phyloP scores from a whole-genome alignment of 2,888 invertebrate species.

The Phyllotreta striolata region DNA sequence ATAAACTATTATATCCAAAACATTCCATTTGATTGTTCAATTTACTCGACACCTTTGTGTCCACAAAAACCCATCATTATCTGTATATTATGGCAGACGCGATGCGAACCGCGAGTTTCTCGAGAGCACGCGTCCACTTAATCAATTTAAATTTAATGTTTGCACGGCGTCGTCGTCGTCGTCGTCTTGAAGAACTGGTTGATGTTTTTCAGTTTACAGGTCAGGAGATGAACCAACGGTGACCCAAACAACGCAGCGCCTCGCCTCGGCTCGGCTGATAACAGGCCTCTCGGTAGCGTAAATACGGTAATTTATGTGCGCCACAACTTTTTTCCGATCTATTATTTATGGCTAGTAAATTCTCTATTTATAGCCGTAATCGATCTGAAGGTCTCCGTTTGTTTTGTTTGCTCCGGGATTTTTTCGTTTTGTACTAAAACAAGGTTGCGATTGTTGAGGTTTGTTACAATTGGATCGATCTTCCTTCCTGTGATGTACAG shows the following conservation, averaged over 20 bases:
- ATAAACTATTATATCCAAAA: too few relatives aligned
- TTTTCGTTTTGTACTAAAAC: too few relatives aligned
- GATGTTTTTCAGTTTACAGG: slow-evolving; percentile 48
- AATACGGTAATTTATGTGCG: slow-evolving; percentile 22
- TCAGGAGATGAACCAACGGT: slow-evolving; percentile 45
- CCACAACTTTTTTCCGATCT: slow-evolving; percentile 5
- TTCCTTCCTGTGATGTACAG: too few relatives aligned
- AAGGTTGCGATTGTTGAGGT: too few relatives aligned
- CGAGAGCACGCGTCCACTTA: slow-evolving; percentile 44
- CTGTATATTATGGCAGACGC: slow-evolving; percentile 1
- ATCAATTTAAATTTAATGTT: slow-evolving; percentile 46
- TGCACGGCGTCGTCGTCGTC: slow-evolving; percentile 37
- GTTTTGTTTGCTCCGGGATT: too few relatives aligned
- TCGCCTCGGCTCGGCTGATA: slow-evolving; percentile 19
- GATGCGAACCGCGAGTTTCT: slow-evolving; percentile 16
- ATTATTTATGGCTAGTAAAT: neutral
- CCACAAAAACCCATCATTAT: slow-evolving; percentile 1
- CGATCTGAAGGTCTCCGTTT: too few relatives aligned
- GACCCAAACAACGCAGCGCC: slow-evolving; percentile 48
- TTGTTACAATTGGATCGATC: too few relatives aligned
- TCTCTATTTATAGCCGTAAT: too few relatives aligned
- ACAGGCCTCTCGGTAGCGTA: slow-evolving; percentile 18
- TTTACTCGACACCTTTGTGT: too few relatives aligned
- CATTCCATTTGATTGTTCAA: too few relatives aligned
- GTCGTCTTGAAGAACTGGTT: slow-evolving; percentile 38